Conservation (phyloP, 2,113 vertebrate genomes). For the Capra hircus region DNA sequence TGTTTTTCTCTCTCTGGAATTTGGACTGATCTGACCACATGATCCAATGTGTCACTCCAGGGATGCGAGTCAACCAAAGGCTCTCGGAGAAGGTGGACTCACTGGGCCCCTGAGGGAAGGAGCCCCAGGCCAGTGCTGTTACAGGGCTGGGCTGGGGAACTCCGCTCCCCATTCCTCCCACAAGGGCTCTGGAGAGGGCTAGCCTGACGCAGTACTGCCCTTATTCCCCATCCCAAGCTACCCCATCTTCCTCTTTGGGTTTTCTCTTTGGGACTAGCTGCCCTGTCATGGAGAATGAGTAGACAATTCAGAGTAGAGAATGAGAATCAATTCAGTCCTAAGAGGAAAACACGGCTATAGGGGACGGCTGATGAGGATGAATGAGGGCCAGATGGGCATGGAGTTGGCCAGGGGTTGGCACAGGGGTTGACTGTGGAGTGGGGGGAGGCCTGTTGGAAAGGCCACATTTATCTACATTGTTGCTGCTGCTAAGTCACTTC, state of each 20-base stretch:
- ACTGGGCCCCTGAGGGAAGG: neutral
- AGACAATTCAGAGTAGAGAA: neutral
- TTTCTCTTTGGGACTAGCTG: neutral
- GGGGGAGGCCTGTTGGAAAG: neutral
- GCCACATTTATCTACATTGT: neutral
- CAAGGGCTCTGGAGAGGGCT: neutral
- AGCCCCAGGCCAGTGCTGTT: neutral
- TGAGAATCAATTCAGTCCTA: neutral
- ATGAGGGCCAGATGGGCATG: neutral
- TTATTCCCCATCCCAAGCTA: no score
- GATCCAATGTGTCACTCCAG: slow-evolving; percentile 5
- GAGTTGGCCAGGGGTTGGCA: neutral
- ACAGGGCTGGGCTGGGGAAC: no score
- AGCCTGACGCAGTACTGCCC: accelerated
- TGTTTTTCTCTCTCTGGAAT: slow-evolving; percentile 1
- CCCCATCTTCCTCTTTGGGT: neutral
- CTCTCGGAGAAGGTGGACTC: neutral
- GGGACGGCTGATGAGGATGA: neutral
- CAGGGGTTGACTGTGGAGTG: neutral
- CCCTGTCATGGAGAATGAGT: neutral
- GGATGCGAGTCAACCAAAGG: neutral
- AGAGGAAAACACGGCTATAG: neutral
- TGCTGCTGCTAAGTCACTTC: no score
- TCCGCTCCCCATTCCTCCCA: neutral
- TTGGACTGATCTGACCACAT: neutral